Conservation (phyloP, 2,797 vertebrate genomes). For the Rhinella marina region DNA sequence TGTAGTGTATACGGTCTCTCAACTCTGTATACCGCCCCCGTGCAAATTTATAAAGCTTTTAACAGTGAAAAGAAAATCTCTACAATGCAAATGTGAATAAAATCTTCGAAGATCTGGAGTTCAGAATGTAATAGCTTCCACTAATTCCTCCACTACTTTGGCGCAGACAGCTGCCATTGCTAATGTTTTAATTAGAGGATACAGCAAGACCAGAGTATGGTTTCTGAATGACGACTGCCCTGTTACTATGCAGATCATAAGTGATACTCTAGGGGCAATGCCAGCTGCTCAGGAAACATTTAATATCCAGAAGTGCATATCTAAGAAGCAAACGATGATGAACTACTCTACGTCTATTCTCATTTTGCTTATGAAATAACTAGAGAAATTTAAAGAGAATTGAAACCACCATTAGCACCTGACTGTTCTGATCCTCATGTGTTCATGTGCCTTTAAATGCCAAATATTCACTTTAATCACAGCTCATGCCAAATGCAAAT, state of each 20-base stretch:
- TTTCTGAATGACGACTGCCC: background rate
- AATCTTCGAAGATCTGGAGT: background rate
- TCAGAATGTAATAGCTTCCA: background rate
- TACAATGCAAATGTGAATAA: background rate
- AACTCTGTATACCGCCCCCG: too few species aligned
- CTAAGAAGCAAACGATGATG: background rate
- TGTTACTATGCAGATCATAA: background rate
- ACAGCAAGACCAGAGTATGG: background rate
- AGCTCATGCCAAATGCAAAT: too few species aligned
- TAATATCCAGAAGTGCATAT: constrained; percentile 28
- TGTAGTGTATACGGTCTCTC: too few species aligned
- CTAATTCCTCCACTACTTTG: background rate
- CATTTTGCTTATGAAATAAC: too few species aligned
- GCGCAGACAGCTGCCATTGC: constrained; percentile 12
- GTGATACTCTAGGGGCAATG: background rate
- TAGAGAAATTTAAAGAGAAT: too few species aligned
- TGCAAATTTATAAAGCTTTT: background rate
- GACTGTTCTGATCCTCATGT: too few species aligned
- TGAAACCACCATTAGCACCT: too few species aligned
- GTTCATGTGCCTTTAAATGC: too few species aligned
- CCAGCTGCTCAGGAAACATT: constrained; percentile 13
- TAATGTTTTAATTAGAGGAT: constrained; percentile 40
- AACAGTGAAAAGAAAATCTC: background rate
- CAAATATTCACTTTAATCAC: too few species aligned
- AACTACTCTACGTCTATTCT: background rate